Evolutionary conservation across 2,888 invertebrate genomes (phyloP).

Genomic region (Drosophila algonquin): DNA sequence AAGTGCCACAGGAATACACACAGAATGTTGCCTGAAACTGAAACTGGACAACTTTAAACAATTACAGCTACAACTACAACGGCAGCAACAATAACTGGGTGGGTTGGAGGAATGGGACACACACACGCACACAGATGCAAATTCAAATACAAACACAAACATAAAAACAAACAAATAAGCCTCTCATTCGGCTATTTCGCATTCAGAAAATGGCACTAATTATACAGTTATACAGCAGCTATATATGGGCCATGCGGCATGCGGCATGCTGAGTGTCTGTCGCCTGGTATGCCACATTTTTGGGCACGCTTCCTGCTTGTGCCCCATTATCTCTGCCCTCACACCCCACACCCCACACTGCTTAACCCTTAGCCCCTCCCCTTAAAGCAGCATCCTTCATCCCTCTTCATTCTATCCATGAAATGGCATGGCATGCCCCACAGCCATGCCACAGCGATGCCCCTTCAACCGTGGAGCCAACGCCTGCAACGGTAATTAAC

Average conservation of each 20-base stretch:
- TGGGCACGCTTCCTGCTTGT: constrained; percentile 65
- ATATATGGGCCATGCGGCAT: constrained; percentile 44
- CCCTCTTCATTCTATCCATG: constrained; percentile 7
- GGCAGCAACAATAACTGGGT: not conserved
- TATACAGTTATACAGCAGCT: constrained; percentile 64
- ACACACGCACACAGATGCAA: not conserved
- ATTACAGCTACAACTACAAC: constrained; percentile 21
- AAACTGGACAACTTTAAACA: constrained; percentile 48
- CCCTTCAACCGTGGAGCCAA: constrained; percentile 2
- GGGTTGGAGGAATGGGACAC: not conserved
- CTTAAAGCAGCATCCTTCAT: constrained; percentile 1
- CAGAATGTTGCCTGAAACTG: constrained; percentile 47
- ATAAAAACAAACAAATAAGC: constrained; percentile 55
- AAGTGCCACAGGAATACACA: constrained; percentile 18
- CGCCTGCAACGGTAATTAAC: constrained; percentile 69
- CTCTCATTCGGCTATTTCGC: constrained; percentile 71
- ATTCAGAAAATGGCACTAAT: constrained; percentile 73
- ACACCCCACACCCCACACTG: not conserved
- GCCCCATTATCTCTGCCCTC: constrained; percentile 49
- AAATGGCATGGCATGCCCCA: not conserved
- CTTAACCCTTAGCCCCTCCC: not conserved
- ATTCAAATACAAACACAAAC: not conserved
- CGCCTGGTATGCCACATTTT: constrained; percentile 56
- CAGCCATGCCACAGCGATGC: not conserved
- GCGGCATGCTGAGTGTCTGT: constrained; percentile 16